Evolutionary conservation across 2,113 vertebrate genomes (phyloP), one percentile per base, ranked within the genome.

Genomic region (Agelaius tricolor): DNA sequence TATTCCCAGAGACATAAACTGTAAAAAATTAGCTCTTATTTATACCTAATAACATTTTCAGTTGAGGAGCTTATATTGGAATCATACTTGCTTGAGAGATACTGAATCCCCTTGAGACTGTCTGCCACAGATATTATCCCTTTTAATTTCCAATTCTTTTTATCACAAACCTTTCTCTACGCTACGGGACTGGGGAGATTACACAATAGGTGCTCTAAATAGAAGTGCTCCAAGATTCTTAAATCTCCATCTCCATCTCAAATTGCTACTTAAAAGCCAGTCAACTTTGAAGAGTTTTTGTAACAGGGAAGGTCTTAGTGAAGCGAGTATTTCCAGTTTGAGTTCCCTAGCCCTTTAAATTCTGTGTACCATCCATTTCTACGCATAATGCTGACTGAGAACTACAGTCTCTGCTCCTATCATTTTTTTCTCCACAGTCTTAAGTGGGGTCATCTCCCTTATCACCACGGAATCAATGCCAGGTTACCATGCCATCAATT

Each of bases 21-120:
- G 89, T 90, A 96, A 92, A 96, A 97, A 96, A 97, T 95, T 95
- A 97, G 95, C 86, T 96, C 92, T 92, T 97, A 95, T 96, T 97
- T 96, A 81, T 92, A 91, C 44, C 86, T 95, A 97, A 96, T 95
- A 97, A 91, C 94, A 92, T 81, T 77, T 82, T 95, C 91, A 90
- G 83, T 54, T 89, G 93, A 94, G 85, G 31, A 87, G 72, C 77
- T 87, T 92, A 96, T 94, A 96, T 15, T 90, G 74, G 81, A 93
- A 73, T 91, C 87, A 83, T 87, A 95, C 87, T 97, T 95, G 77
- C 93, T 96, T 78, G 81, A 94, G 78, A 95, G 84, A 90, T 92
- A 92, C 62, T 59, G 82, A 94, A 95, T 89, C 78, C 94, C 72
- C 87, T 90, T 89, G 93, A 94, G 92, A 94, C 75, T 74, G 63